These are phyloP conservation scores for Ovis aries DNA, from an alignment of 2,113 vertebrate genomes.

Conservation along the genomic window ARS-UI_Ramb_v3.0 NC_082741.1:6713001-6713500, in stretches of 20 bases:
- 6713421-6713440: neutral
- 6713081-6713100: neutral
- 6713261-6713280: neutral
- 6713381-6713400: neutral
- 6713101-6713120: rapidly evolving
- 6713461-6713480: neutral
- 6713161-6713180: neutral
- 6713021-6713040: neutral
- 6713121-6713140: neutral
- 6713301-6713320: neutral
- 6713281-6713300: neutral
- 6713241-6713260: neutral
- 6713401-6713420: neutral
- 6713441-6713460: neutral
- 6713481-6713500: neutral
- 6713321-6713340: neutral
- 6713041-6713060: neutral
- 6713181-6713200: neutral
- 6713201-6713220: neutral
- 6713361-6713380: neutral
- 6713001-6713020: neutral
- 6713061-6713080: neutral
- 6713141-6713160: rapidly evolving
- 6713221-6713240: neutral
- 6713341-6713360: neutral